phyloP scores from a whole-genome alignment of 2,888 invertebrate genomes.

The Hydrotaea cyrtoneurina region DNA sequence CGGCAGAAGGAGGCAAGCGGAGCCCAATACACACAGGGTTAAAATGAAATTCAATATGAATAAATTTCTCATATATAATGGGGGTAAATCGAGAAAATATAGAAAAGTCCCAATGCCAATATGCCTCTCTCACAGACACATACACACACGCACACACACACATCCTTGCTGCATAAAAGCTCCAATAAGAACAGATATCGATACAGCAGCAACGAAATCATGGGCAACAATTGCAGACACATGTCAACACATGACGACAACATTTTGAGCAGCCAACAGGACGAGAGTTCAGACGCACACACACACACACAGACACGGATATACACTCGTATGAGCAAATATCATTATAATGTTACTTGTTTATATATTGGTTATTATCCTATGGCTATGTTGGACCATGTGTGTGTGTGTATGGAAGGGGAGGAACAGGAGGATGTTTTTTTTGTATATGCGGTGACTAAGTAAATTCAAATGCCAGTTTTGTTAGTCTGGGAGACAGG shows the following conservation, averaged over 20 bases:
- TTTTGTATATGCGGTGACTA: too few species aligned
- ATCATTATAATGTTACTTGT: conserved; percentile 53
- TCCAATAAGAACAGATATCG: not conserved
- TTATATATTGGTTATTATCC: conserved; percentile 28
- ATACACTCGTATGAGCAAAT: conserved; percentile 41
- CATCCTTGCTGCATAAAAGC: not conserved
- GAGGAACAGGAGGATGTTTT: too few species aligned
- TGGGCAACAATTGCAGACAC: conserved; percentile 28
- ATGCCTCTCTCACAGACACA: not conserved
- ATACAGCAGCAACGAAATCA: conserved; percentile 18
- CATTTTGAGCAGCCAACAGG: not conserved
- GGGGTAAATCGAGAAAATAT: conserved; percentile 5
- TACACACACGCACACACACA: not conserved
- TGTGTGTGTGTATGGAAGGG: too few species aligned
- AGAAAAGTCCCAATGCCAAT: conserved; percentile 17
- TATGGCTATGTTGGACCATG: not conserved
- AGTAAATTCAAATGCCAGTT: too few species aligned
- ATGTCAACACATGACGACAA: conserved; percentile 34
- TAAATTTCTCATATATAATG: conserved; percentile 9
- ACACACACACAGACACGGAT: conserved; percentile 14
- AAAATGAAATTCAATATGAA: conserved; percentile 28
- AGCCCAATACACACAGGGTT: not conserved
- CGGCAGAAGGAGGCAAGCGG: not conserved
- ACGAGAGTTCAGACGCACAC: not conserved
- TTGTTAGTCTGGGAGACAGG: too few species aligned